A percentile compares a stretch with the other conserved stretches of the same genome.
phyloP scores from a whole-genome alignment of 2,888 invertebrate species.

The Synergus itoensis region DNA sequence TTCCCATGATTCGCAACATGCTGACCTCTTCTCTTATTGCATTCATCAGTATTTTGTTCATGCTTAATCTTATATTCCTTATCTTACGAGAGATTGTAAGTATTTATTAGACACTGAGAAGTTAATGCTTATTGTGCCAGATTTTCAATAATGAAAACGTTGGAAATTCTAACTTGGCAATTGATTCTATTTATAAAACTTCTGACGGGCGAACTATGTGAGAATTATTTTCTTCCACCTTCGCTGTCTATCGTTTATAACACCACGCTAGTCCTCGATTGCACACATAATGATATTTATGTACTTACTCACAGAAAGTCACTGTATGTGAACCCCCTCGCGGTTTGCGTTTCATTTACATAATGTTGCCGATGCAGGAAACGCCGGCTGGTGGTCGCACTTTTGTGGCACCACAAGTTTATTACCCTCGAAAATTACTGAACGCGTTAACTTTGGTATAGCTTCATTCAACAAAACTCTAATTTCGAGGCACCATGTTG shows the following conservation, averaged over 20 bases:
- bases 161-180: slow-evolving; percentile 10
- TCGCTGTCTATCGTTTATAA: slow-evolving; percentile 20
- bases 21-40: slow-evolving; percentile 21
- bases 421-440: slow-evolving; percentile 33
- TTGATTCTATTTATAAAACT: slow-evolving; percentile 31
- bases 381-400: slow-evolving; percentile 43
- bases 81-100: background rate
- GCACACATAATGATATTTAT: slow-evolving; percentile 37
- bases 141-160: slow-evolving; percentile 12
- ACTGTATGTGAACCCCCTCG: slow-evolving; percentile 49
- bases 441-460: slow-evolving; percentile 10
- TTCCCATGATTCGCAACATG: slow-evolving; percentile 24
- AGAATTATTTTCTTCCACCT: slow-evolving; percentile 25
- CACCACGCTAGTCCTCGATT: slow-evolving; percentile 10
- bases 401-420: slow-evolving; percentile 42
- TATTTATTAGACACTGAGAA: background rate
- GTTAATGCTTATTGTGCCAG: slow-evolving; percentile 15
- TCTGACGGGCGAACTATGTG: background rate
- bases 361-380: slow-evolving; percentile 59
- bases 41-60: slow-evolving; percentile 13
- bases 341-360: slow-evolving; percentile 62
- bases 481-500: background rate
- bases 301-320: slow-evolving; percentile 42
- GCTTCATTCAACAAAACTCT: background rate
- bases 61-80: background rate